These are phyloP conservation scores for Chloroclystis v-ata DNA, from an alignment of 2,888 invertebrate genomes.

Conservation along the genomic window DNA sequence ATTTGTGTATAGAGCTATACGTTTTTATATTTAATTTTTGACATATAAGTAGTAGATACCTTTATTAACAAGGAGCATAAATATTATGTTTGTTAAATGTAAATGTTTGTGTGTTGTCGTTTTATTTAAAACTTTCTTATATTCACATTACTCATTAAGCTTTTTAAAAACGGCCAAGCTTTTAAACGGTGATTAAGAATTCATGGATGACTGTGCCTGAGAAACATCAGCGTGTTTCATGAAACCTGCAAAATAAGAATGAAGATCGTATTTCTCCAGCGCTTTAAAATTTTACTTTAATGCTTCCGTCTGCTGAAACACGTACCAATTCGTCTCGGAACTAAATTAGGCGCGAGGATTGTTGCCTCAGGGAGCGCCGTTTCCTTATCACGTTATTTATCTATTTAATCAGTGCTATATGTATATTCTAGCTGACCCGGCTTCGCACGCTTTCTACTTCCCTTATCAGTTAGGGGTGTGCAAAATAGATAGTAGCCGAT, in stretches of 20 bases:
- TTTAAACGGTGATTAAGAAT: neutral
- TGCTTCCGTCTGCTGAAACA: conserved; percentile 1
- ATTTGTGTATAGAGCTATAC: no score
- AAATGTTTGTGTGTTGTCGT: no score
- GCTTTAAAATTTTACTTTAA: conserved; percentile 12
- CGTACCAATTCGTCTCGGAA: conserved; percentile 1
- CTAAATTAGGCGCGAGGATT: conserved; percentile 18
- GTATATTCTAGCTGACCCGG: neutral
- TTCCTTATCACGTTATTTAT: neutral
- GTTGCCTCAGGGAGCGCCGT: conserved; percentile 10
- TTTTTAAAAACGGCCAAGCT: neutral
- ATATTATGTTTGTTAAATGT: no score
- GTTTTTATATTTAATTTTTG: no score
- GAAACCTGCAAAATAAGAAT: neutral
- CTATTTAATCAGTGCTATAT: neutral
- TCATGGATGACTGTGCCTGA: neutral
- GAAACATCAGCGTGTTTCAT: neutral
- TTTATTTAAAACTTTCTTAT: no score
- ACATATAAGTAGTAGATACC: no score
- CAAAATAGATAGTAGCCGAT: no score
- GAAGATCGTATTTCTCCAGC: neutral
- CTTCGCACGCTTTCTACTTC: no score
- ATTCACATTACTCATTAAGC: no score
- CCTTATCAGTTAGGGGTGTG: no score
- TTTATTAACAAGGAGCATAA: no score